Conservation (phyloP, 2,888 invertebrate species). For the Harpalus rubripes region DNA sequence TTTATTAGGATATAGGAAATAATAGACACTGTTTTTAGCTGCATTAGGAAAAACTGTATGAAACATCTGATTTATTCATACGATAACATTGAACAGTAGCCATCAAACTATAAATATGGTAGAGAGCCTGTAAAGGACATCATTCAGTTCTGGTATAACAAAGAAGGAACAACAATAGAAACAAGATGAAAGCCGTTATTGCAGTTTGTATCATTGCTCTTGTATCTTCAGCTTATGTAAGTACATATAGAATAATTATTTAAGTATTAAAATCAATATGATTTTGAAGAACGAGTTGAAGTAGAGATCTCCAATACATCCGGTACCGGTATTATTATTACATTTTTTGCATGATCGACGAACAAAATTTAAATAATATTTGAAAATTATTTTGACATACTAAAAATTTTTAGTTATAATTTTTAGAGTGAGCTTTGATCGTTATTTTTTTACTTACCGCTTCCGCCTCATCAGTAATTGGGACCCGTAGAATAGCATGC, state of each 20-base stretch:
- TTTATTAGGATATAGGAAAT: neutral
- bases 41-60: neutral
- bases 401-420: no score
- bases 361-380: no score
- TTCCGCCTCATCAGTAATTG: no score
- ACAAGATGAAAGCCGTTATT: slow-evolving; percentile 16
- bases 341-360: no score
- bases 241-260: neutral
- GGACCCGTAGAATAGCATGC: no score
- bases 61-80: neutral
- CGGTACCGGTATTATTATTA: no score
- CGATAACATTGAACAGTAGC: neutral
- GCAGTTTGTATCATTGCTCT: neutral
- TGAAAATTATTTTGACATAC: no score
- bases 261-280: neutral
- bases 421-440: no score
- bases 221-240: neutral
- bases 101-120: neutral
- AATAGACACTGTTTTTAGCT: neutral
- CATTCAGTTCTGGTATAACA: neutral
- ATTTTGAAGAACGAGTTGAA: no score
- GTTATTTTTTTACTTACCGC: no score
- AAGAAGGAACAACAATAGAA: neutral
- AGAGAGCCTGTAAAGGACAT: neutral
- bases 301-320: no score